These are phyloP conservation scores for Bolinopsis microptera DNA, from an alignment of 37 sponge, comb jelly and placozoan genomes.

Conservation along the genomic window DNA sequence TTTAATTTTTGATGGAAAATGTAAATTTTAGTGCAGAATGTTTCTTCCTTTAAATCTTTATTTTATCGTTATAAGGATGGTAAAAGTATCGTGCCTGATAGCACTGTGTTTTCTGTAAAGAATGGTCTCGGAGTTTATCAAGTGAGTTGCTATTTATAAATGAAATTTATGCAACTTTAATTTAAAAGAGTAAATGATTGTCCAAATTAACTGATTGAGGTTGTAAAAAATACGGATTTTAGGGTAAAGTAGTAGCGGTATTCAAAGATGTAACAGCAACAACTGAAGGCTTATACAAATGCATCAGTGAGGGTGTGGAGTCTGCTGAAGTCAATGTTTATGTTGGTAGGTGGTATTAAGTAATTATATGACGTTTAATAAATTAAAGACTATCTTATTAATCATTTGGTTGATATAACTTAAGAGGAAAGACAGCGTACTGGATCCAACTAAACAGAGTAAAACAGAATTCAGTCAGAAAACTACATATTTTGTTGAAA, in stretches of 20 bases:
- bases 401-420: no score
- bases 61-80: no score
- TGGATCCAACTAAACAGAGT: no score
- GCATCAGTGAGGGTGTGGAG: not conserved
- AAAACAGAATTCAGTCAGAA: not conserved
- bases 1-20: no score
- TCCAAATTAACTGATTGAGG: not conserved
- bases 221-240: no score
- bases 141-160: not conserved
- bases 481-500: not conserved
- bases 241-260: not conserved
- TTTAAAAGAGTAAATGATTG: no score
- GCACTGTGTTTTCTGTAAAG: not conserved
- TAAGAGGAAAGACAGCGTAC: no score
- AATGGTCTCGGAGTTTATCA: not conserved
- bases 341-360: slow-evolving; percentile 8
- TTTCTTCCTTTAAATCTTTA: no score
- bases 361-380: no score
- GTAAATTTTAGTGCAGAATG: no score
- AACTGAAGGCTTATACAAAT: not conserved
- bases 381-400: no score
- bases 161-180: no score
- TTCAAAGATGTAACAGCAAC: not conserved
- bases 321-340: slow-evolving; percentile 9
- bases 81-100: not conserved